Base-by-base conservation (phyloP, 2,888 invertebrate species). In the Colletes collaris region DNA sequence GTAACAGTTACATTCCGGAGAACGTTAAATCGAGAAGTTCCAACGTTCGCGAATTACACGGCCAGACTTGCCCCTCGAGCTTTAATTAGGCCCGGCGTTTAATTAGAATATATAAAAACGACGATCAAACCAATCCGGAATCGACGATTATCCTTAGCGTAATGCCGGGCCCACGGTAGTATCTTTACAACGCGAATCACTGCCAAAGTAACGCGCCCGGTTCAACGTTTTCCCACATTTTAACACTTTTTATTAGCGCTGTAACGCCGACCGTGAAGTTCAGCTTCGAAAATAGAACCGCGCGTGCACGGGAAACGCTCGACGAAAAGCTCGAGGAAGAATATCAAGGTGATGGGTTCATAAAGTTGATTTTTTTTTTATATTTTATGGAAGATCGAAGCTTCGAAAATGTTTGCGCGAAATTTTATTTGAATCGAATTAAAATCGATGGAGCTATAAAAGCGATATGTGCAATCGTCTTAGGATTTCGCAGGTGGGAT, bases 1-100 rank as follows among this genome's bases (percentile, higher is more conserved):
- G 62, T 71, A 75, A 77, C 74, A 65, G 74, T 78, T 78, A 68
- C 52, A 46, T 74, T 65, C 64, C 49, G 46, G 5, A 59, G 27
- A 35, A 3, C 66, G 53, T 67, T 55, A 67, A 62, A 49, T 49
- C 62, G 50, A 35, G 7, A 11, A 56, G 60, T 49, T 37, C 35
- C 58, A 7, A 19, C 19, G 55, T 37, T 19, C 59, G 19, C n/a
- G 13, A 46, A 10, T 58, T 16, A 11, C 55, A 35, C 44, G 44
- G 40, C n/a, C 19, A 5, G 10, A 3, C 10, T 7, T 7, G 4
- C n/a, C 11, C 64, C n/a, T 13, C 66, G 13, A 27, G 37, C 44
- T 72, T 79, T 79, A 76, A 76, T 79, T 72, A 60, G 63, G 53
- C 10, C 67, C 50, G 52, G 56, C 40, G 69, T 55, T 76, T 65